Evolutionary conservation across 2,113 vertebrate species (phyloP).

Genomic region (Myiozetetes cayanensis): DNA sequence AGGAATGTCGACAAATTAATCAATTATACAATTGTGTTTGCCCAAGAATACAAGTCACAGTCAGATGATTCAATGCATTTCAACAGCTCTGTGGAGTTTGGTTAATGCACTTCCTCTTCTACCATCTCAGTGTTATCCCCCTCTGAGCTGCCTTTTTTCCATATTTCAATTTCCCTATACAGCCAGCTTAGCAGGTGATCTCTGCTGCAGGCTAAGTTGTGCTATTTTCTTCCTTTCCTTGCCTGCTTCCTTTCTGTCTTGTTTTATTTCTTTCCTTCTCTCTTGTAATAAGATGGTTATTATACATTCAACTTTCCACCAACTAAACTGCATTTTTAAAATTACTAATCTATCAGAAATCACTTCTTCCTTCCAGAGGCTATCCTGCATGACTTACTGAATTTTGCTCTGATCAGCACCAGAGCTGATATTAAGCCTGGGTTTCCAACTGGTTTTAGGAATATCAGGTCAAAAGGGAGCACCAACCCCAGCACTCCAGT

Average conservation of each 20-base stretch:
- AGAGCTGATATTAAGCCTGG: neutral
- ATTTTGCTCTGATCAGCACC: neutral
- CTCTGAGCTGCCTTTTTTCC: neutral
- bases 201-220: slow-evolving; percentile 7
- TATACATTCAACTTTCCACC: neutral
- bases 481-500: neutral
- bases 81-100: neutral
- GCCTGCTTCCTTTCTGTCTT: neutral
- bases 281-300: neutral
- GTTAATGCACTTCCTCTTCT: neutral
- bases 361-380: neutral
- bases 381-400: neutral
- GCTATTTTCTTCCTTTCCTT: neutral
- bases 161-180: neutral
- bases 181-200: neutral
- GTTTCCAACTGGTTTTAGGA: neutral
- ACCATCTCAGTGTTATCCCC: neutral
- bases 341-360: neutral
- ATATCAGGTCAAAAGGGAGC: neutral
- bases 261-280: neutral
- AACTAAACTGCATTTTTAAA: neutral
- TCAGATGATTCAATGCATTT: slow-evolving; percentile 8
- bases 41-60: slow-evolving; percentile 25
- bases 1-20: slow-evolving; percentile 37
- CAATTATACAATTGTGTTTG: slow-evolving; percentile 46